phyloP scores from a whole-genome alignment of 1,140 invertebrate species.

The Euborellia annulipes region DNA sequence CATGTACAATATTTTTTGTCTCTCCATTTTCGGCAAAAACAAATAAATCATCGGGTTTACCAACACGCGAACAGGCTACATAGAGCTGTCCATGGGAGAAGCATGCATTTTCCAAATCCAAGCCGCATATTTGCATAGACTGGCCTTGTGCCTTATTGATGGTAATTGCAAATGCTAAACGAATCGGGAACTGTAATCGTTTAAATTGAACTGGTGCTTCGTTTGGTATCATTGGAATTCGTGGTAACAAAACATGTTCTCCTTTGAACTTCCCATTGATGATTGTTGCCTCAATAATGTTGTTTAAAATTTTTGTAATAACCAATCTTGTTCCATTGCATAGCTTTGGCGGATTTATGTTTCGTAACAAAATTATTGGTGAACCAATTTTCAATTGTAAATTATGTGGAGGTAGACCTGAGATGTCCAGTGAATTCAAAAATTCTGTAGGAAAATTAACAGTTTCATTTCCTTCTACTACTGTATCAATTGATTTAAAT shows the following conservation, averaged over 20 bases:
- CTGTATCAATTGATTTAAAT: too few relatives aligned
- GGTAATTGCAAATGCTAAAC: conserved; percentile 32
- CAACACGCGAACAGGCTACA: conserved; percentile 20
- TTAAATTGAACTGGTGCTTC: conserved; percentile 28
- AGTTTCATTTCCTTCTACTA: too few relatives aligned
- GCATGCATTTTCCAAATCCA: conserved; percentile 22
- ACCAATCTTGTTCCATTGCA: conserved; percentile 29
- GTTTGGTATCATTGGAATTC: conserved; percentile 25
- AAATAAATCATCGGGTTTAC: too few relatives aligned
- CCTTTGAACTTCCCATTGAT: conserved; percentile 23
- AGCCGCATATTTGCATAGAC: conserved; percentile 20
- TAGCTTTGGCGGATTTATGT: conserved; percentile 26
- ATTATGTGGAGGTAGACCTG: conserved; percentile 12
- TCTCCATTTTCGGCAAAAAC: too few relatives aligned
- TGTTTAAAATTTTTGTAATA: conserved; percentile 25
- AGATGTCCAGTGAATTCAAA: too few relatives aligned
- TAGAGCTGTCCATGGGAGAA: conserved; percentile 31
- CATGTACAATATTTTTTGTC: too few relatives aligned
- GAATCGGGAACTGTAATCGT: conserved; percentile 33
- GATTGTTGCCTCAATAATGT: conserved; percentile 26
- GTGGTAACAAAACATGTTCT: conserved; percentile 24
- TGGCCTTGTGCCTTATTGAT: conserved; percentile 38
- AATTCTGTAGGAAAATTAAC: too few relatives aligned
- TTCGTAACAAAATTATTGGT: conserved; percentile 28
- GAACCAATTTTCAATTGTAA: conserved; percentile 23